A percentile compares a stretch with the other conserved stretches of the same genome.
phyloP scores from a whole-genome alignment of 2,888 invertebrate species.

The Dasypolia templi region DNA sequence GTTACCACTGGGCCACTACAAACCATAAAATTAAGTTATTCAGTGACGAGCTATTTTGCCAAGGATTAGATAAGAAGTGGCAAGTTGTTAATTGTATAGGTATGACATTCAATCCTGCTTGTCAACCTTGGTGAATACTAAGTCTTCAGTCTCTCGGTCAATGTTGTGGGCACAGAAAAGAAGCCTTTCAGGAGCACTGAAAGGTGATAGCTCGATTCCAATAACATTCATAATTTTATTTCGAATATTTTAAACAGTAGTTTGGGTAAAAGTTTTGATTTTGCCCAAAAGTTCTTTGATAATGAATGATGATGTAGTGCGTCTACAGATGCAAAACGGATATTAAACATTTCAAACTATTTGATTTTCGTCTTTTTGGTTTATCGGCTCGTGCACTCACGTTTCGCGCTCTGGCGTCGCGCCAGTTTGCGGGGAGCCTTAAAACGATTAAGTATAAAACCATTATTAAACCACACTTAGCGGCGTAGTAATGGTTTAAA shows the following conservation, averaged over 20 bases:
- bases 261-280: not conserved
- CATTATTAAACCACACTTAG: too few relatives aligned
- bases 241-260: not conserved
- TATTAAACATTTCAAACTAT: too few relatives aligned
- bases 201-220: not conserved
- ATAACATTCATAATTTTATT: not conserved
- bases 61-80: not conserved
- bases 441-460: too few relatives aligned
- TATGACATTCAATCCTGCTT: conserved; percentile 6
- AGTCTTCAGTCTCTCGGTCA: conserved; percentile 29
- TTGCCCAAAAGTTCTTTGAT: not conserved
- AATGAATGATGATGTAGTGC: not conserved
- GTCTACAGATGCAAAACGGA: too few relatives aligned
- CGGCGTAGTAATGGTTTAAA: too few relatives aligned
- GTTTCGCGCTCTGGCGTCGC: too few relatives aligned
- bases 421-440: too few relatives aligned
- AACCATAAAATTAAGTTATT: not conserved
- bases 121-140: not conserved
- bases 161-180: conserved; percentile 15
- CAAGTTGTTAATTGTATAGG: not conserved
- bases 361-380: too few relatives aligned
- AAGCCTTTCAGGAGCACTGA: conserved; percentile 39
- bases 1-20: too few relatives aligned
- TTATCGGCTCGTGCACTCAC: too few relatives aligned
- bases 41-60: not conserved